phyloP scores from a whole-genome alignment of 2,797 vertebrate species.

The Siniperca scherzeri region DNA sequence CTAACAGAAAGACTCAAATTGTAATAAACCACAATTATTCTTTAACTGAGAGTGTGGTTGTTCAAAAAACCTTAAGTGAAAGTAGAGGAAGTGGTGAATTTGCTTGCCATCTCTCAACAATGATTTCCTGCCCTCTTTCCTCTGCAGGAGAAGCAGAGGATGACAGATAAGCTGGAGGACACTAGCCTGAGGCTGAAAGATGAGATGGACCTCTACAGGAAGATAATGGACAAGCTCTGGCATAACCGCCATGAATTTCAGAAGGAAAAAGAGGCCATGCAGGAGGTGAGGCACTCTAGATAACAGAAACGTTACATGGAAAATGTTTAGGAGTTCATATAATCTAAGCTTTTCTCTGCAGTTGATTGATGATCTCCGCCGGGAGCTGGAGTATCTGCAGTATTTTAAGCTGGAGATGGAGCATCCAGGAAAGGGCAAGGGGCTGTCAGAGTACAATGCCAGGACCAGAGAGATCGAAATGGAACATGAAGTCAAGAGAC shows the following conservation, averaged over 20 bases:
- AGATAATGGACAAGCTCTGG: constrained; percentile 96
- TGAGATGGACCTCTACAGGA: constrained; percentile 96
- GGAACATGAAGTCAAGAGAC: constrained; percentile 92
- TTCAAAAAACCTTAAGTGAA: neutral
- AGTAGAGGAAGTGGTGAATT: neutral
- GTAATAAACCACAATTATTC: neutral
- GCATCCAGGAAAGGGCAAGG: constrained; percentile 86
- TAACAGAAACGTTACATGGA: rapidly evolving
- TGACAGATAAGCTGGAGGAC: constrained; percentile 96
- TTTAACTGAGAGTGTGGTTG: neutral
- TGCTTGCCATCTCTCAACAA: neutral
- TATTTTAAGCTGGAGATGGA: constrained; percentile 94
- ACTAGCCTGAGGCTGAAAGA: constrained; percentile 94
- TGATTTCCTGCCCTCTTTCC: rapidly evolving
- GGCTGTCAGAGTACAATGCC: constrained; percentile 88
- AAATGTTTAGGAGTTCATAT: neutral
- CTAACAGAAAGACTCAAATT: neutral
- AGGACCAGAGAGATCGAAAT: constrained; percentile 93
- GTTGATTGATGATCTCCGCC: constrained; percentile 94
- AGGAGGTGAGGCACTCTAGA: constrained; percentile 87
- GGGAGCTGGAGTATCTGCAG: constrained; percentile 95
- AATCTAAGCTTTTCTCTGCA: constrained; percentile 66
- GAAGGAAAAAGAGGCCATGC: constrained; percentile 94
- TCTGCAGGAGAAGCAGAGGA: constrained; percentile 92
- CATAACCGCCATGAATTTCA: constrained; percentile 95